Percentiles rank a stretch among this genome's conserved stretches.
phyloP scores from a whole-genome alignment of 2,888 invertebrate species.

The Chorisops tibialis region DNA sequence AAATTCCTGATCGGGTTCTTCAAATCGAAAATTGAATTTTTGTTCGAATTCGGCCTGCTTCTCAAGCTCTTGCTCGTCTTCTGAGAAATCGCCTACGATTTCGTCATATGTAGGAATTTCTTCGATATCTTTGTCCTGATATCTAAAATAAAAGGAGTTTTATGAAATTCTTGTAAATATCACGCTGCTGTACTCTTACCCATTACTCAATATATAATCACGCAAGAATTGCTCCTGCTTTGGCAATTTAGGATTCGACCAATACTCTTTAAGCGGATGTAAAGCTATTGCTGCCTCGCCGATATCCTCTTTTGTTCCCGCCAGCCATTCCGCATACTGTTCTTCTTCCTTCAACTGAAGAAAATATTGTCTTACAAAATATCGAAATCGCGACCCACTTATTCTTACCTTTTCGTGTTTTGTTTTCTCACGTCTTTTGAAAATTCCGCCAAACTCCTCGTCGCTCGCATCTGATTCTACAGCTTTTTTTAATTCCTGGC shows the following conservation, averaged over 20 bases:
- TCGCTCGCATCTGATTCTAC: conserved; percentile 52
- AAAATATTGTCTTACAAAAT: conserved; percentile 27
- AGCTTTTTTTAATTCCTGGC: conserved; percentile 60
- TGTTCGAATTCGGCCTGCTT: conserved; percentile 88
- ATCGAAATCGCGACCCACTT: background rate
- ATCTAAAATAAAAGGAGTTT: conserved; percentile 43
- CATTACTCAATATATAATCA: conserved; percentile 88
- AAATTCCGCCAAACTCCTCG: conserved; percentile 57
- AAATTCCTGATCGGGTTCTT: conserved; percentile 92
- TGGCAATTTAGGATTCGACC: conserved; percentile 78
- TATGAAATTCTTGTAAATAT: background rate
- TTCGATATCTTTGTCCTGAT: conserved; percentile 54
- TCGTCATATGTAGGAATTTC: conserved; percentile 64
- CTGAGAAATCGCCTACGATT: conserved; percentile 65
- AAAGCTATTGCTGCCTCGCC: conserved; percentile 62
- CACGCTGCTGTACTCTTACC: conserved; percentile 47
- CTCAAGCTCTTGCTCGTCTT: conserved; percentile 75
- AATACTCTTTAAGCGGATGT: conserved; percentile 75
- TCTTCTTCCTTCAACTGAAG: conserved; percentile 54
- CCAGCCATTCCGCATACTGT: conserved; percentile 76
- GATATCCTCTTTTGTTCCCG: conserved; percentile 66
- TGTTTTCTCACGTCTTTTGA: conserved; percentile 57
- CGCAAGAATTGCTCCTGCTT: conserved; percentile 84
- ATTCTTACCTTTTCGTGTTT: conserved; percentile 51
- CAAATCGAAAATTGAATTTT: conserved; percentile 93